Evolutionary conservation across 30 jellyfish, hydroid and myxozoan genomes (phyloP).

Genomic region (Morbakka virulenta): DNA sequence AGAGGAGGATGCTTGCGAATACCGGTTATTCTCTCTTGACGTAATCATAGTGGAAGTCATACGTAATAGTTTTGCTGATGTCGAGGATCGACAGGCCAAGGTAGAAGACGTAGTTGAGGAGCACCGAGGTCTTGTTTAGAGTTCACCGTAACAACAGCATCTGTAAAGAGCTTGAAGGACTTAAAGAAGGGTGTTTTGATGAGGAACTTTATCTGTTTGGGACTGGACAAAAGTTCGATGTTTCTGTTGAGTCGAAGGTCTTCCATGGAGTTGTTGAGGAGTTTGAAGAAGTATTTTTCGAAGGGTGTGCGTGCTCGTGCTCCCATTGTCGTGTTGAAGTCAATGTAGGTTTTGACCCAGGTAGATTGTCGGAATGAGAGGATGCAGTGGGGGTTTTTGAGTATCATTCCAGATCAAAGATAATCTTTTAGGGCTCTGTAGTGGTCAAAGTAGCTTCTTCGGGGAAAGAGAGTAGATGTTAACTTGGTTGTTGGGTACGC

Average conservation of each 20-base stretch:
- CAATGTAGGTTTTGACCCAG: constrained; percentile 18
- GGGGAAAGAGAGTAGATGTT: not conserved
- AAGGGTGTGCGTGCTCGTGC: not conserved
- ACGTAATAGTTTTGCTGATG: not conserved
- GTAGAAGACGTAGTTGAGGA: not conserved
- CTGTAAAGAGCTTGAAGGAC: not conserved
- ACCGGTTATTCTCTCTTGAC: not conserved
- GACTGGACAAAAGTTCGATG: not conserved
- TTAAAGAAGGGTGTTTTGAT: not conserved
- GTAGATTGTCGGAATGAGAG: not conserved
- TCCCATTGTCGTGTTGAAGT: not conserved
- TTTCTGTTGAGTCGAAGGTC: not conserved
- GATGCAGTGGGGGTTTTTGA: constrained; percentile 17
- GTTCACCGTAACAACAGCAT: not conserved
- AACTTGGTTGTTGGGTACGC: not conserved
- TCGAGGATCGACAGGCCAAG: not conserved
- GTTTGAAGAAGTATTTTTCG: constrained; percentile 24
- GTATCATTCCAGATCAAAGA: not conserved
- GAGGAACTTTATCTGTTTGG: not conserved
- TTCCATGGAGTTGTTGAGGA: not conserved
- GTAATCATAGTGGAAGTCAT: not conserved
- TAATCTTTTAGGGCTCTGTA: not conserved
- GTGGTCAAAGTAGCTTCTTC: not conserved
- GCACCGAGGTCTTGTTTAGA: not conserved
- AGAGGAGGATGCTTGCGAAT: not conserved